Base-by-base conservation (phyloP, 2,888 invertebrate genomes). In the Lasius fuliginosus region DNA sequence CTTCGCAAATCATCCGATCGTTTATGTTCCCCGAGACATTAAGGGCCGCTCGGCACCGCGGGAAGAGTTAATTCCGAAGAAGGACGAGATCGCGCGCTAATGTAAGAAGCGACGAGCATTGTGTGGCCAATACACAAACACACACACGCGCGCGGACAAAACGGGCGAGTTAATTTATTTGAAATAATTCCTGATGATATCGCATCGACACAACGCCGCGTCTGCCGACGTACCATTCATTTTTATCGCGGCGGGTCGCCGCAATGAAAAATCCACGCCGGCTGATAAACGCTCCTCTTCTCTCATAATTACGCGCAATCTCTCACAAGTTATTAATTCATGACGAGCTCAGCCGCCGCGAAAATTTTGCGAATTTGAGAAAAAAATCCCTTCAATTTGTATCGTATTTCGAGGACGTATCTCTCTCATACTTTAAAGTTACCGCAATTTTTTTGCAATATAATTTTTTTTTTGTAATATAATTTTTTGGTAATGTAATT, bases 231-330 rank as follows among this genome's bases (percentile, higher is more conserved):
- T 73, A 53, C 49, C 42, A 23, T 49, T 27, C n/a, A 62, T 81
- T 81, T 73, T 81, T 81, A 18, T 81, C 79, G 73, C 73, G 60
- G 49, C 73, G 60, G 79, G 79, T 81, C 79, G 60, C 71, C 73
- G 36, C 46, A 36, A 73, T 81, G 79, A 81, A 81, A 81, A 81
- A 73, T 81, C 18, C 30, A 6, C 40, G 46, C 18, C 33, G 8
- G 73, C 46, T 73, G 79, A 81, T 81, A 81, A 81, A 81, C 73
- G 27, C 27, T 79, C 58, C 73, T 42, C 79, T 71, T 79, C 60
- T 46, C 79, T 60, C 27, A 27, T 73, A 79, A 79, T 79, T 79
- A 79, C 33, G 33, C 60, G 46, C 60, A 46, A 81, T 81, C 46
- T 46, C 40, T 27, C 23, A 6, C 3, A n/a, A 79, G 40, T 53